Base-by-base conservation (phyloP, 2,113 vertebrate genomes). In the Erythrolamprus reginae region DNA sequence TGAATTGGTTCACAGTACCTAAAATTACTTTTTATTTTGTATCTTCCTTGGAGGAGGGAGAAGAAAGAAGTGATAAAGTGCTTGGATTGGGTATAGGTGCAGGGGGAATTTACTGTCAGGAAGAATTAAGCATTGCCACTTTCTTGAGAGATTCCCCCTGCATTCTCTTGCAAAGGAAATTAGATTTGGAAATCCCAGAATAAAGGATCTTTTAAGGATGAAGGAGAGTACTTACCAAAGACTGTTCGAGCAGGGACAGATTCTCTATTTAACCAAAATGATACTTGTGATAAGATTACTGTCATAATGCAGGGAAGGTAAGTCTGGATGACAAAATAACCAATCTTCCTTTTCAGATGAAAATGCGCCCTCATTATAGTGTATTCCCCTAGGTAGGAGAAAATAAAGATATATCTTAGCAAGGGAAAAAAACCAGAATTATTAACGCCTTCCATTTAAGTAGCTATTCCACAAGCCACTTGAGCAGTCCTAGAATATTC, bases 291-390 rank as follows among this genome's bases (percentile, higher is more conserved):
- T 94, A 99, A 96, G 93, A 99, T 99, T 89, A 99, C 99, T 0
- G 99, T 99, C 99, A 99, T 99, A 94, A 99, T 99, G 96, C 99
- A 99, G 42, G 99, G 99, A 95, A 99, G 99, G 96, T 99, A 99
- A 0, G 98, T 99, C 96, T 99, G 99, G 96, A 99, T 99, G 95
- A 99, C 98, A 58, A 99, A 99, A 96, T 99, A 99, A 23, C 99
- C 99, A 0, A 99, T 99, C 97, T 99, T 99, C 95, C 99, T 98
- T 97, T 99, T 99, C 96, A 99, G 97, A 94, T 98, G 98, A 95
- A 99, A 99, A 93, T 99, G 98, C 50, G 98, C 98, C 93, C 98
- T 99, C 99, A 99, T 99, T 91, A 99, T 98, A 0, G 98, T 99
- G 94, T 99, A 99, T 93, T 99, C 98, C 17, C 99, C 99, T 99